Percentiles rank a stretch among this genome's conserved stretches.
Conservation (phyloP, 2,113 vertebrate genomes). For the Syrrhaptes paradoxus region DNA sequence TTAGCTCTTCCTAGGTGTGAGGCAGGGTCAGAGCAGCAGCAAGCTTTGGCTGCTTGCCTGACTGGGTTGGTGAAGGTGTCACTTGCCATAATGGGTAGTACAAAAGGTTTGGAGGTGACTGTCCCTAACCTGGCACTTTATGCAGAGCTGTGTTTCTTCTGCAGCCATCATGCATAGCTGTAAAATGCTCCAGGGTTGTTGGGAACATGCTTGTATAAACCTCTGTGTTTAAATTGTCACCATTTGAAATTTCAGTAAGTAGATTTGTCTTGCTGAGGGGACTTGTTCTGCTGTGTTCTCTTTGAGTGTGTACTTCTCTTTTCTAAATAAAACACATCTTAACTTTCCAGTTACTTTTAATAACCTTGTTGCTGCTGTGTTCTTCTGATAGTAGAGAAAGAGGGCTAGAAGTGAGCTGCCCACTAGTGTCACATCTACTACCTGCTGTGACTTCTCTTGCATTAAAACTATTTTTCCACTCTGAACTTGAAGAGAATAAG, state of each 20-base stretch:
- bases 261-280: not conserved
- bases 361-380: not conserved
- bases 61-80: not conserved
- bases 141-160: not conserved
- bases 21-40: not conserved
- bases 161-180: not conserved
- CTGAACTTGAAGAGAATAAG: not conserved
- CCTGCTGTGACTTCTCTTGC: not conserved
- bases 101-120: not conserved
- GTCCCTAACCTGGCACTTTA: not conserved
- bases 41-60: not conserved
- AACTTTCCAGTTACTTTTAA: not conserved
- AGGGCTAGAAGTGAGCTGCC: accelerated
- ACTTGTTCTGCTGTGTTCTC: not conserved
- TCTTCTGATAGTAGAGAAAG: not conserved
- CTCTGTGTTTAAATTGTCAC: not conserved
- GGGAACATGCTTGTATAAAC: not conserved
- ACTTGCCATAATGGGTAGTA: not conserved
- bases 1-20: not conserved
- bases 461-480: not conserved
- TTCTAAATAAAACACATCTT: not conserved
- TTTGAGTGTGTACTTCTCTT: not conserved
- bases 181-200: not conserved
- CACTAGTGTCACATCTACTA: not conserved
- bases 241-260: not conserved